Evolutionary conservation across 2,113 vertebrate genomes (phyloP), one percentile per base, ranked within the genome.

Genomic region (Camelus dromedarius): DNA sequence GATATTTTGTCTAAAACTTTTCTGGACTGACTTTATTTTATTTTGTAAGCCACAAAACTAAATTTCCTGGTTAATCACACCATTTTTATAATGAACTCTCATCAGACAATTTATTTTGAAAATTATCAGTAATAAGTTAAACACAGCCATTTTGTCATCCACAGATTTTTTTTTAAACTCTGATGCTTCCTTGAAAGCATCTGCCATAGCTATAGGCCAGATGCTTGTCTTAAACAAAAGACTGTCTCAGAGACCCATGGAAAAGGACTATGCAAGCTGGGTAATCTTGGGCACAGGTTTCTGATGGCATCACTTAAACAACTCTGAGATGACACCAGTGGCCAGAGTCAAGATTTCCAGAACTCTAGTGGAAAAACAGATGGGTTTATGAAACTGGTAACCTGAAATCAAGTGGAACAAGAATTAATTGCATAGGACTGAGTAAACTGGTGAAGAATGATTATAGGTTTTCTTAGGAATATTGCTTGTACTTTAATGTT

Each of bases 371-470:
- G 75, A 50, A 38, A 92, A 83, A 30, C 15, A 76, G 32, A 77
- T 77, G 24, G 26, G 35, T 81, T 92, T 32, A 92, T 84, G 38
- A 84, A 38, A 77, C 64, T 92, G 54, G 56, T 6, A 95, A 96
- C 12, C 46, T 16, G 20, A 42, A 56, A 79, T n/a, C 84, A 81
- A 81, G 54, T 12, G 5, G 50, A 73, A 89, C 5, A 92, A 85
- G 3, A 80, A 95, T 93, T 85, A 85, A 46, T 85, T 62, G 64
- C 16, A 66, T 18, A 73, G 14, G 22, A 81, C 58, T 46, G 58
- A 95, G 86, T 76, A 56, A 90, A 86, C 15, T 81, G 73, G 84
- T 84, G 38, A 93, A 80, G 7, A 26, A 73, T 87, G 64, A 96
- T 50, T 79, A 38, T n/a, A 42, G 30, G 30, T 54, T 91, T 82